Evolutionary conservation across 2,113 vertebrate species (phyloP), one percentile per base, ranked within the genome.

Genomic region (Pithys albifrons): DNA sequence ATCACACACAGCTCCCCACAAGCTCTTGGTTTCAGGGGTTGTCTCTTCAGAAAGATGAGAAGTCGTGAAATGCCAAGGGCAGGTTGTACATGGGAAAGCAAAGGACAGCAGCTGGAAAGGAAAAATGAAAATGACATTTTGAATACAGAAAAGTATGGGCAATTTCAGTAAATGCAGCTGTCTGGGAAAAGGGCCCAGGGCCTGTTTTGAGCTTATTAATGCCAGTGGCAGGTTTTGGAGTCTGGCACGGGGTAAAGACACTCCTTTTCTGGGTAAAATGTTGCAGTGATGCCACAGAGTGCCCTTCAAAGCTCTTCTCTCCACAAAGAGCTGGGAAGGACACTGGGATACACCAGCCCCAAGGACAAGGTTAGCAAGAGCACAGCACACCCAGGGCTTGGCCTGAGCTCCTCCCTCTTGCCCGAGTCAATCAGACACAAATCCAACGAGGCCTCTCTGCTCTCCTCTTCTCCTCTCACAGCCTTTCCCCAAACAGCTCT

Each of bases 361-460:
- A 22, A 80, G 46, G 16, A 45, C 39, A 72, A 54, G 72, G 18
- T 57, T 29, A 84, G 33, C 49, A 57, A 55, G 78, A 59, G 43
- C 67, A 65, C 29, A 58, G 1, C 0, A 2, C n/a, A 66, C 0
- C 0, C 29, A 25, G 48, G 29, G 10, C 31, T 74, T 41, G 82
- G 78, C 64, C 22, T 37, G 24, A 59, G 46, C 33, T 46, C 64
- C 58, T 73, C 86, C 46, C 67, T 45, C 75, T 86, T 33, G 57
- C 80, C 61, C 0, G 0, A 88, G 51, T 59, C 79, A 45, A 61
- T 74, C 20, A 43, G 6, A 51, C 27, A 59, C 5, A 84, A 69
- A 75, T 86, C 55, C 31, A 88, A 48, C 8, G 35, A 24, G 22
- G 39, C 48, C 86, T 20, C 57, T 61, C 10, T 3, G 7, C 51